Base-by-base conservation (phyloP, 2,113 vertebrate genomes). In the Oxyura jamaicensis region DNA sequence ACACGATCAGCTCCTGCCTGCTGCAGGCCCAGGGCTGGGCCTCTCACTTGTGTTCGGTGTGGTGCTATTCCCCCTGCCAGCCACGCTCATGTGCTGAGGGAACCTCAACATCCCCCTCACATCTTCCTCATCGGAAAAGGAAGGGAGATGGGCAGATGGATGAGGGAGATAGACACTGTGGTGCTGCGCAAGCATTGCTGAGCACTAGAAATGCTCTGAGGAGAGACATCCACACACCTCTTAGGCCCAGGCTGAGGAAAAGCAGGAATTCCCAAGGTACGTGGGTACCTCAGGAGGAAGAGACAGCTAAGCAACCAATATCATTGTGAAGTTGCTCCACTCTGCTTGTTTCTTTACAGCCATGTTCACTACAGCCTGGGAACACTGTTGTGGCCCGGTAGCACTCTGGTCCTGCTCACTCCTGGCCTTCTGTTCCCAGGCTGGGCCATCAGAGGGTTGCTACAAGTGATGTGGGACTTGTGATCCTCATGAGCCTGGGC, bases 21-120 rank as follows among this genome's bases (percentile, higher is more conserved):
- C 58, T n/a, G 58, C 58, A n/a, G 21, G 33, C 33, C 58, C 58
- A 13, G 12, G n/a, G 20, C 20, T 35, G 58, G 58, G 58, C 58
- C 58, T 35, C 58, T 35, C 20, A 22, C 58, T n/a, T 22, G 11
- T n/a, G 19, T 35, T 13, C 8, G 5, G 33, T 13, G 58, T 22
- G 6, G 8, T 13, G 20, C 58, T n/a, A 13, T 13, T n/a, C 33
- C 58, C 58, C 22, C 58, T 20, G 31, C 60, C 74, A 50, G 19
- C 22, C 56, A 35, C 11, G 2, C 13, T 31, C 8, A 3, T 0
- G 0, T 23, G 65, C 23, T 39, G 35, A 50, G 25, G 29, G 21
- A 36, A 36, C 4, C 23, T 39, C 28, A 14, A 19, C 35, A 17
- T 21, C 9, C 16, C 29, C 12, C 28, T 28, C 28, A 28, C 21